Base-by-base conservation (phyloP, 1,140 invertebrate species). In the Lordiphosa clarofinis region DNA sequence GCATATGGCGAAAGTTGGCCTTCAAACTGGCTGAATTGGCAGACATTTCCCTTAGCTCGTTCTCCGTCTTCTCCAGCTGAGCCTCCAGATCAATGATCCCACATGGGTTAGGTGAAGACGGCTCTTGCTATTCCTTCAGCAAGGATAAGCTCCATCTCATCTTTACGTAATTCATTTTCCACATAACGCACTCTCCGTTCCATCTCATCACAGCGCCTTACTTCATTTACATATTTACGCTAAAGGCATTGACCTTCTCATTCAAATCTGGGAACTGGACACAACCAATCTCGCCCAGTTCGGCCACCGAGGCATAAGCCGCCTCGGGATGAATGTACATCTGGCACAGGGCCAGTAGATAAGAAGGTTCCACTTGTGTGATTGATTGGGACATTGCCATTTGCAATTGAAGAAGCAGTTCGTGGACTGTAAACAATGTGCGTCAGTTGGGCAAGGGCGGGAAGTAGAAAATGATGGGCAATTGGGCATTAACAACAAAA, bases 41-140 rank as follows among this genome's bases (percentile, higher is more conserved):
- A 63, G 97, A 98, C 39, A 99, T 91, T 90, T 98, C 96, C 42
- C 95, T 91, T 63, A 98, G 94, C 89, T 98, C 97, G 75, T 95
- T 95, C 88, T 98, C 97, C 4, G 96, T 94, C 90, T 97, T 97
- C 88, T 98, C 97, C 84, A 98, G 93, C 68, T 96, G 95, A 1
- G 96, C 96, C 93, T 97, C 87, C 12, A 90, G 87, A 54, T 89
- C 73, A 63, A 99, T 98, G 95, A 99, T 99, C 90, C 99, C 98
- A 43, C 97, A 92, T 0, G 98, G 98, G 78, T 98, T 96, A 0
- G 98, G 98, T 9, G 98, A 98, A 88, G 97, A 96, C 0, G 98
- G 98, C 87, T 97, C 98, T 87, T 99, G 92, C 64, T 98, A 96
- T 65, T 97, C 95, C 2, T 91, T 92, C 48, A 96, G 93, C 55